A percentile compares a stretch with the other conserved stretches of the same genome.
These are phyloP conservation scores for Pocillopora damicornis DNA, from an alignment of 64 coral and sea anemone species.

Conservation along the genomic window DNA sequence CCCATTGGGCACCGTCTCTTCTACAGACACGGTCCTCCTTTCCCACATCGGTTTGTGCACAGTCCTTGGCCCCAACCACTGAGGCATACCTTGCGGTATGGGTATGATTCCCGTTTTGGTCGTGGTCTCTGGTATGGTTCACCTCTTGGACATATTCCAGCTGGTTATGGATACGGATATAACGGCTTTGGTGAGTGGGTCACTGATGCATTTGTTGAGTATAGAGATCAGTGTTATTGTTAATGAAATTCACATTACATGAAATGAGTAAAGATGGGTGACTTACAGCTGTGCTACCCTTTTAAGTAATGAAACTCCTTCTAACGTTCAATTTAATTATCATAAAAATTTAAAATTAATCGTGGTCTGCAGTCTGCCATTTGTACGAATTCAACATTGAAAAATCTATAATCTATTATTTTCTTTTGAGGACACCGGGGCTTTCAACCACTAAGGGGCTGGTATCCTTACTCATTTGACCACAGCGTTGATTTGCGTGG, in stretches of 20 bases:
- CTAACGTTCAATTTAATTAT: too few relatives aligned
- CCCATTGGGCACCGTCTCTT: not conserved
- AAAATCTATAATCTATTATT: not conserved
- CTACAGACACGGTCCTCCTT: conserved; percentile 2
- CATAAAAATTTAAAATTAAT: too few relatives aligned
- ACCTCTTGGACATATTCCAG: conserved; percentile 3
- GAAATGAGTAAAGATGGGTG: too few relatives aligned
- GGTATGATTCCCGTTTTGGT: not conserved
- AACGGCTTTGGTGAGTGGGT: not conserved
- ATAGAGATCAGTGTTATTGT: too few relatives aligned
- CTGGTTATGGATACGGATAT: not conserved
- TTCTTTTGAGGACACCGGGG: conserved; percentile 1
- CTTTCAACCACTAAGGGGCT: not conserved
- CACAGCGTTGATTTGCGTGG: conserved; percentile 6
- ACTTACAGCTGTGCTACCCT: too few relatives aligned
- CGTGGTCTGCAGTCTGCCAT: too few relatives aligned
- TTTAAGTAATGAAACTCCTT: too few relatives aligned
- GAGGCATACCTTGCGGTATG: not conserved
- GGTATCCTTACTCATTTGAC: conserved; percentile 20
- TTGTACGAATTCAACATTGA: too few relatives aligned
- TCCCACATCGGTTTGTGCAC: not conserved
- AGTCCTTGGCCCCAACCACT: not conserved
- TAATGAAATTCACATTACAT: too few relatives aligned
- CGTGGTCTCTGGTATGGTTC: not conserved
- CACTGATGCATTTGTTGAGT: too few relatives aligned